Evolutionary conservation across 2,113 vertebrate genomes (phyloP).

Genomic region (Stegastes partitus): DNA sequence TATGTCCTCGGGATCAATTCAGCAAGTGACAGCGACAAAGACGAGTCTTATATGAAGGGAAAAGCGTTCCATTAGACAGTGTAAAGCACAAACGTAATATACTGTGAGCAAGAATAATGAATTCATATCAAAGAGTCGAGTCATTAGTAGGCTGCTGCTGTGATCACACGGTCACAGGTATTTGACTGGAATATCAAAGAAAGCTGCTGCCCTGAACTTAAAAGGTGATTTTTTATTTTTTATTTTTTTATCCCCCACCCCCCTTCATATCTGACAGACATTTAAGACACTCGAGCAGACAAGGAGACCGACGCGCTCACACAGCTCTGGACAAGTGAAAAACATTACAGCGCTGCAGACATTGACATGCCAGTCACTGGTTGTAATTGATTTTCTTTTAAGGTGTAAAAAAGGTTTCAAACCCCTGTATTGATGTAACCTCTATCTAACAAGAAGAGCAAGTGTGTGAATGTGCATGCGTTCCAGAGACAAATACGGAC

Average conservation of each 20-base stretch:
- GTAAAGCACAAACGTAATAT: background rate
- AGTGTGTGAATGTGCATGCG: constrained; percentile 37
- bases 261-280: constrained; percentile 15
- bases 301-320: constrained; percentile 23
- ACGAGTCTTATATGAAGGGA: background rate
- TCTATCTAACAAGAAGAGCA: constrained; percentile 39
- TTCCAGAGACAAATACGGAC: constrained; percentile 39
- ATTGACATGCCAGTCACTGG: constrained; percentile 63
- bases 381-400: constrained; percentile 76
- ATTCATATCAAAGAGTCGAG: background rate
- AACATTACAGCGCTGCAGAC: constrained; percentile 27
- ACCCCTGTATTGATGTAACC: constrained; percentile 54
- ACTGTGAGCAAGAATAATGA: background rate
- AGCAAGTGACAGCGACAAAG: background rate
- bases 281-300: constrained; percentile 28
- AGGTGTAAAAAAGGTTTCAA: constrained; percentile 68
- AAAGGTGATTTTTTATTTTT: background rate
- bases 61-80: background rate
- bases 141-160: background rate
- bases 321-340: constrained; percentile 16
- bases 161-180: background rate
- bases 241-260: too few relatives aligned
- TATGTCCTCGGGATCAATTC: background rate
- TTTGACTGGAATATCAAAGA: constrained; percentile 27
- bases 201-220: constrained; percentile 11